A percentile compares a stretch with the other conserved stretches of the same genome.
Evolutionary conservation across 2,888 invertebrate genomes (phyloP).

Genomic region (Macrosoma leucophasiata): DNA sequence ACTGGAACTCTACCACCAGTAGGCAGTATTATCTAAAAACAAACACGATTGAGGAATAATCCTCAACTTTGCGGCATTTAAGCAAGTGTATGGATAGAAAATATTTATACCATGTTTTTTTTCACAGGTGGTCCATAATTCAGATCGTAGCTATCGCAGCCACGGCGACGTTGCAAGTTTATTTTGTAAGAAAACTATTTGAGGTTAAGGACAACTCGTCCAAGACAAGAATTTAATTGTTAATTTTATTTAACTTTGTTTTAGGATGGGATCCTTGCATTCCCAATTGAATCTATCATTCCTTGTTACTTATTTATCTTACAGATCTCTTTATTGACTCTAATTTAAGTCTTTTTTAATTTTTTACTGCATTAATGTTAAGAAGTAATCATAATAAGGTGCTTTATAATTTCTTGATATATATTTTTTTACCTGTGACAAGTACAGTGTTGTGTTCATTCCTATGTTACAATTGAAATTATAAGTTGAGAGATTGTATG

Average conservation of each 20-base stretch:
- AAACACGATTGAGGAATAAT: no score
- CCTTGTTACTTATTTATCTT: constrained; percentile 19
- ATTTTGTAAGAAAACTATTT: constrained; percentile 92
- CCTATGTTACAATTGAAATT: no score
- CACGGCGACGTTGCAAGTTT: constrained; percentile 87
- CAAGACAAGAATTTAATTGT: constrained; percentile 70
- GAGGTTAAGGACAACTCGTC: constrained; percentile 82
- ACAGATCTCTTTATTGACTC: constrained; percentile 22
- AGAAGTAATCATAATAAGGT: not conserved
- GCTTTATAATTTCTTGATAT: no score
- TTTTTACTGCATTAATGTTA: constrained; percentile 7
- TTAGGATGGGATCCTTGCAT: constrained; percentile 5
- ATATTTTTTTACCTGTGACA: no score
- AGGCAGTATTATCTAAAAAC: no score
- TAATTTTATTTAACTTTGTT: not conserved
- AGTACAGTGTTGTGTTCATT: no score
- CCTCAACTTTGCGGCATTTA: no score
- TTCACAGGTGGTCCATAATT: constrained; percentile 84
- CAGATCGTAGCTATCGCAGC: constrained; percentile 89
- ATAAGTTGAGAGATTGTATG: no score
- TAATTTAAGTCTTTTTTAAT: constrained; percentile 9
- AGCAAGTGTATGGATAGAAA: no score
- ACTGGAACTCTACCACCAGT: no score
- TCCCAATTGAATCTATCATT: constrained; percentile 28
- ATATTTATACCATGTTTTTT: constrained; percentile 5